Evolutionary conservation across 2,797 vertebrate species (phyloP).

Genomic region (Oryzias dopingdopingensis): DNA sequence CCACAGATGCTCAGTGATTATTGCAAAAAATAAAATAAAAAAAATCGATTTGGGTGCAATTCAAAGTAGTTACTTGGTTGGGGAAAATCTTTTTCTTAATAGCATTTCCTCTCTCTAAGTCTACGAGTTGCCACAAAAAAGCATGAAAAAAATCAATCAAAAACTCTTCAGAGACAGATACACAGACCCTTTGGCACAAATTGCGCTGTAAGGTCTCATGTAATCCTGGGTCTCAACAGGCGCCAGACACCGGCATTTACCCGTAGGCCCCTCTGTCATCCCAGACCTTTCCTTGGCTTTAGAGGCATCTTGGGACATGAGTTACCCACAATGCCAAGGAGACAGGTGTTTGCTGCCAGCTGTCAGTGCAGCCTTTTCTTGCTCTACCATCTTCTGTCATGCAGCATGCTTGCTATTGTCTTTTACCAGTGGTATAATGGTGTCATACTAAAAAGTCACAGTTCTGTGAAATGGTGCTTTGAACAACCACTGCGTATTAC

Average conservation of each 20-base stretch:
- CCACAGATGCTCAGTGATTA: not conserved
- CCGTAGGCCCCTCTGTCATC: constrained; percentile 70
- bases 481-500: not conserved
- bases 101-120: constrained; percentile 25
- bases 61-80: constrained; percentile 5
- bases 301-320: constrained; percentile 68
- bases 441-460: constrained; percentile 21
- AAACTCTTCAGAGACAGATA: constrained; percentile 54
- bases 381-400: constrained; percentile 37
- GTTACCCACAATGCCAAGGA: constrained; percentile 66
- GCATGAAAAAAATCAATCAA: constrained; percentile 28
- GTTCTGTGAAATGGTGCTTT: constrained; percentile 19
- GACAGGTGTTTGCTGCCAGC: constrained; percentile 78
- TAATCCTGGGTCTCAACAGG: constrained; percentile 70
- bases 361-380: constrained; percentile 59
- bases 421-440: constrained; percentile 27
- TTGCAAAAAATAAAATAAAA: not conserved
- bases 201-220: constrained; percentile 66
- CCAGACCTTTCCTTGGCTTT: constrained; percentile 69
- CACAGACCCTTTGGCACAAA: constrained; percentile 58
- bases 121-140: constrained; percentile 16
- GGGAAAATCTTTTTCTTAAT: constrained; percentile 14
- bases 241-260: constrained; percentile 70
- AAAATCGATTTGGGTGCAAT: not conserved
- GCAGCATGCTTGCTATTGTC: constrained; percentile 40